Evolutionary conservation across 1,140 invertebrate species (phyloP), one percentile per base, ranked within the genome.

Genomic region (Cepaea nemoralis): DNA sequence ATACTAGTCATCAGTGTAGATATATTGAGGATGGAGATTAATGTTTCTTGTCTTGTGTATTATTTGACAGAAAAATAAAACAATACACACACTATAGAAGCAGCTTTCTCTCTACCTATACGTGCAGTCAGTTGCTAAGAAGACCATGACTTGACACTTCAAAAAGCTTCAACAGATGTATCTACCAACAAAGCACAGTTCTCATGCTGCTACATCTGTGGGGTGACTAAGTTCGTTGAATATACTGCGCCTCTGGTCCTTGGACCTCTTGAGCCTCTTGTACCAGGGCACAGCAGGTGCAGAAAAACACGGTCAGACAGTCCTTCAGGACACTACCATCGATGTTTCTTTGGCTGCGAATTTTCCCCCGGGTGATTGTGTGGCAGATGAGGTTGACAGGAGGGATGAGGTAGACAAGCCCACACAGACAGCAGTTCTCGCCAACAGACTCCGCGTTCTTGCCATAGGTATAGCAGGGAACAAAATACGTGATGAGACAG

Each of bases 361-460:
- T 90, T 77, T 90, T 91, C 27, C 85, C 84, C 22, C 90, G 87
- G 71, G 90, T 86, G 19, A 85, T 84, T 1, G 86, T 66, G 22
- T 78, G 85, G 0, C 84, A 80, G 63, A 87, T 83, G 37, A 88
- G 63, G 55, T 88, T 87, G 33, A 88, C 83, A 12, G 85, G 70
- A 33, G 89, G 89, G 24, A 89, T 77, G 14, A 90, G 63, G 66
- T 85, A 87, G 12, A 84, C 83, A 3, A 88, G 2, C 0, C 90
- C 89, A 77, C 89, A 91, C 2, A 88, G 63, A 31, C 88, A 78
- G 81, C 90, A 91, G 33, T 81, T 85, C 35, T 90, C 89, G 2
- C 89, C 89, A 3, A 90, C 85, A 1, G 89, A 88, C 77, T 91
- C 90, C 16, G 90, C 89, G 83, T 90, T 90, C 78, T 89, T 89